Evolutionary conservation across 1,140 invertebrate species (phyloP).

Genomic region (Ceratina australensis): DNA sequence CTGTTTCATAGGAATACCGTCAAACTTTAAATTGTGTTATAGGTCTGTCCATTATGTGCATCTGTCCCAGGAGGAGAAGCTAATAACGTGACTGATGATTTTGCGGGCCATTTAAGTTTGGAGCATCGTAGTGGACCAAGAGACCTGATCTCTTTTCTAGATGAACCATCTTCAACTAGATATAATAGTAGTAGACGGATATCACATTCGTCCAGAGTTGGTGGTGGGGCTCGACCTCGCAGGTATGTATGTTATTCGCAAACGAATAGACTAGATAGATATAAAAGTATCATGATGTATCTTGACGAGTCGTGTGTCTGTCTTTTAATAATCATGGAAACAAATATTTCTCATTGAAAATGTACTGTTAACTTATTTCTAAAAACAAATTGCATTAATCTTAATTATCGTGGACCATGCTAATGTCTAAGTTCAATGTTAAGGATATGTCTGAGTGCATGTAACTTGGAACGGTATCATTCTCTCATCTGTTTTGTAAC

Average conservation of each 20-base stretch:
- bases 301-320: neutral
- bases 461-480: constrained; percentile 10
- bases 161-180: constrained; percentile 91
- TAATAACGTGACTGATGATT: constrained; percentile 98
- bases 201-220: constrained; percentile 88
- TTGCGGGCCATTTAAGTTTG: constrained; percentile 95
- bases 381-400: neutral
- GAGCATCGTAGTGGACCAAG: constrained; percentile 94
- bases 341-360: neutral
- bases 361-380: neutral
- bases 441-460: constrained; percentile 1
- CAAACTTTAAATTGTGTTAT: constrained; percentile 51
- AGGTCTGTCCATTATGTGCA: constrained; percentile 98
- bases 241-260: constrained; percentile 73
- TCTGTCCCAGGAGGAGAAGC: constrained; percentile 97
- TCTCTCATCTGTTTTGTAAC: neutral
- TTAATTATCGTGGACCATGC: neutral
- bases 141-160: constrained; percentile 93
- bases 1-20: neutral
- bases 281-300: neutral
- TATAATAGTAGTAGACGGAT: constrained; percentile 92
- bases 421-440: neutral
- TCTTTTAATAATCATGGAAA: neutral
- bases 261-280: too few relatives aligned
- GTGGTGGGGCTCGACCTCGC: constrained; percentile 86